These are phyloP conservation scores for Hystrix brachyura DNA, from an alignment of 2,113 vertebrate species.

Conservation along the genomic window DNA sequence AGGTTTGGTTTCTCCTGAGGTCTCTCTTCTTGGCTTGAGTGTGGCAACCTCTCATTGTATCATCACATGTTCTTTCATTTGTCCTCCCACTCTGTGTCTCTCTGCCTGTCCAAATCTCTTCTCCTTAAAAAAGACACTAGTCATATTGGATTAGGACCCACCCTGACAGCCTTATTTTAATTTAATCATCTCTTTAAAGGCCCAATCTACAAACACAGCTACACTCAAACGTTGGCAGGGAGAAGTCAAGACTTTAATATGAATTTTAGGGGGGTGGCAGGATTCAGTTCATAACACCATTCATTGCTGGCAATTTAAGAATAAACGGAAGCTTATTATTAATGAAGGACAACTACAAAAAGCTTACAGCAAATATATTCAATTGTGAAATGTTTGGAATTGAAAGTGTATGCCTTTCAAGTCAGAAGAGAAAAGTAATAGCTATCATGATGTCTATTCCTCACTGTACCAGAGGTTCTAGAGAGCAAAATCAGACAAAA, in stretches of 20 bases:
- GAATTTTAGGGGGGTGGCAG: neutral
- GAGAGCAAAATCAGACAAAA: neutral
- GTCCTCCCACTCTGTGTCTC: rapidly evolving
- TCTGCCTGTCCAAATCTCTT: neutral
- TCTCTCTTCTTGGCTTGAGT: neutral
- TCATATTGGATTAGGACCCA: neutral
- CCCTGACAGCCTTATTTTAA: neutral
- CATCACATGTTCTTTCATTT: neutral
- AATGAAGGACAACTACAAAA: neutral
- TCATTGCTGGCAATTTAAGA: neutral
- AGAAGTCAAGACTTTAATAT: neutral
- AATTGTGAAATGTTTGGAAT: constrained; percentile 34
- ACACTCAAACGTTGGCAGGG: neutral
- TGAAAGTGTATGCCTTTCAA: constrained; percentile 16
- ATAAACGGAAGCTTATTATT: constrained; percentile 15
- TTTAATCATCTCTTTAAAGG: neutral
- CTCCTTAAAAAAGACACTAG: neutral
- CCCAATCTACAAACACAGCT: neutral
- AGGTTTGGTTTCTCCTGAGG: neutral
- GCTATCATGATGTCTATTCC: neutral
- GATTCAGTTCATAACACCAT: neutral
- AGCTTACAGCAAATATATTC: neutral
- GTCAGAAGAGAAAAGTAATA: neutral
- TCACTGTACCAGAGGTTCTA: neutral
- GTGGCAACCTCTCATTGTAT: neutral